Conservation (phyloP, 2,888 invertebrate genomes). For the Caenorhabditis virilis region DNA sequence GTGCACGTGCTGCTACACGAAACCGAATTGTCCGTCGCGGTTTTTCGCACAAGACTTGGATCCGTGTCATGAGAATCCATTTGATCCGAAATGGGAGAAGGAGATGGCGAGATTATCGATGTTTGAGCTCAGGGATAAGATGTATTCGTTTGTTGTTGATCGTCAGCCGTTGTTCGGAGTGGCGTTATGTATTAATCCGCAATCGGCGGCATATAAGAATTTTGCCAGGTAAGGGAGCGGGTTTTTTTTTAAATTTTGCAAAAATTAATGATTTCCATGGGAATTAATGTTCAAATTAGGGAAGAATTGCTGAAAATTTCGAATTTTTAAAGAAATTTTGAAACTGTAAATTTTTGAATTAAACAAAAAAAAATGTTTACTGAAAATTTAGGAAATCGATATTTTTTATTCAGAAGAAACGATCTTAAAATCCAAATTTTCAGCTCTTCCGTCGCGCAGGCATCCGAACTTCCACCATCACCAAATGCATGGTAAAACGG, state of each 20-base stretch:
- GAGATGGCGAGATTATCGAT: slow-evolving; percentile 77
- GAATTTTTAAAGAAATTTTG: slow-evolving; percentile 2
- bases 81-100: slow-evolving; percentile 95
- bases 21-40: no score
- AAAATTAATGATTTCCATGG: no score
- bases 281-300: no score
- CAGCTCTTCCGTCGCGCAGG: slow-evolving; percentile 96
- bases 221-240: slow-evolving; percentile 86
- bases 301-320: no score
- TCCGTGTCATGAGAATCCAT: slow-evolving; percentile 79
- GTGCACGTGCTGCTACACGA: slow-evolving; percentile 87
- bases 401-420: no score
- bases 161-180: slow-evolving; percentile 89
- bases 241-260: not conserved
- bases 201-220: slow-evolving; percentile 99
- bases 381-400: no score
- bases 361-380: no score
- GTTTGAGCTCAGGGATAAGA: slow-evolving; percentile 79
- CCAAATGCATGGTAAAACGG: slow-evolving; percentile 84
- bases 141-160: slow-evolving; percentile 97
- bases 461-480: slow-evolving; percentile 95
- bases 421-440: slow-evolving; percentile 67
- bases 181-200: slow-evolving; percentile 98
- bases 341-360: slow-evolving; percentile 7
- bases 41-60: slow-evolving; percentile 54